Conservation (phyloP, 2,797 vertebrate species). For the Ceyx erithaca region DNA sequence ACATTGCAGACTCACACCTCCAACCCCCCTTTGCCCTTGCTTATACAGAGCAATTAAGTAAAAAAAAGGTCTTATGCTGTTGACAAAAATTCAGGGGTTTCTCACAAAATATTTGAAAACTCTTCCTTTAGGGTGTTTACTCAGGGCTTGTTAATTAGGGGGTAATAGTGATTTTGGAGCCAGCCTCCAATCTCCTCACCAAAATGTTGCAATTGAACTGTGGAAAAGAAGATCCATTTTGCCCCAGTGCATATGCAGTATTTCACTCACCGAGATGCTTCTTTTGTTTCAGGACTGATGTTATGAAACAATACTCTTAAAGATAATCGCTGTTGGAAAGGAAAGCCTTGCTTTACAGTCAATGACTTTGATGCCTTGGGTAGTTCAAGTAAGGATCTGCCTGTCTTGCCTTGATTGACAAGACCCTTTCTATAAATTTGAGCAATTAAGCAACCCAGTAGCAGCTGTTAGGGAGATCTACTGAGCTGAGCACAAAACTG, state of each 20-base stretch:
- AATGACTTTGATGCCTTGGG: conserved; percentile 71
- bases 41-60: neutral
- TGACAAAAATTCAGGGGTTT: neutral
- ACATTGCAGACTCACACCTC: neutral
- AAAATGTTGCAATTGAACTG: conserved; percentile 5
- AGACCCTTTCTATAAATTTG: conserved; percentile 77
- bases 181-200: neutral
- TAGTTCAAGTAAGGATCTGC: conserved; percentile 78
- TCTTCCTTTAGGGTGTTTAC: neutral
- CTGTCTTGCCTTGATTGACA: conserved; percentile 77
- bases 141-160: neutral
- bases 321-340: conserved; percentile 65
- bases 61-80: neutral
- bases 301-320: conserved; percentile 66
- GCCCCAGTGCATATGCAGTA: conserved; percentile 34
- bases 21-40: neutral
- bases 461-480: conserved; percentile 38
- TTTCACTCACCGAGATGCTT: conserved; percentile 62
- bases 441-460: conserved; percentile 53
- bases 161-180: neutral
- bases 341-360: conserved; percentile 63
- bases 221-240: conserved; percentile 48
- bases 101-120: neutral
- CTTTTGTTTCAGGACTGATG: conserved; percentile 67
- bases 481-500: conserved; percentile 28